Base-by-base conservation (phyloP, 1,140 invertebrate genomes). In the Piezodorus guildinii region DNA sequence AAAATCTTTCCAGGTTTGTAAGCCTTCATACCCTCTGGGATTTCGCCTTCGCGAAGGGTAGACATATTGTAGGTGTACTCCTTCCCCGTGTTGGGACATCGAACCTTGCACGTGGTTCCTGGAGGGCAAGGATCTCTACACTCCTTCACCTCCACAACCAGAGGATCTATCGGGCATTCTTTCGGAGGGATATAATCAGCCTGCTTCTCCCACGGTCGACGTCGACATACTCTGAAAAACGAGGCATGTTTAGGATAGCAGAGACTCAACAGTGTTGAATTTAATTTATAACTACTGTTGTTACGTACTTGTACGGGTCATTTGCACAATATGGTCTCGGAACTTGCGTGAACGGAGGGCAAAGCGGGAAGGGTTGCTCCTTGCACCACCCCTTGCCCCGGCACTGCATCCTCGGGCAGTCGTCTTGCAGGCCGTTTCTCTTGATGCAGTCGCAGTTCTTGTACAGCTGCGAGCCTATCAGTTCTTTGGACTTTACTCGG, bases 401-500 rank as follows among this genome's bases (percentile, higher is more conserved):
- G 69, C 85, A 87, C 61, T 83, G 79, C 23, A 76, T 80, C 34
- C 85, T 75, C 30, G 80, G 79, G 68, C 86, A 88, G 63, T 85
- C 80, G 69, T 87, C 85, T 72, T 88, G 85, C 3, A 88, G 73
- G 1, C 86, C 86, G 73, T 88, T 87, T 16, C 83, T 78, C 68
- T 81, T 85, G 49, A 85, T 81, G 69, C 86, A 88, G 65, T 85
- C 80, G 68, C 86, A 88, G 63, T 79, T 81, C 62, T 80, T 81
- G 66, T 84, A 80, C 71, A 86, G 77, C 62, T 85, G 77, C 46
- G 85, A 80, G 27, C 77, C 78, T 5, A 84, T 79, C 58, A 88
- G 72, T 67, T 87, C 84, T n/a, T 79, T 79, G 69, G 82, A 86
- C 68, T 83, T 84, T 60, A 77, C 74, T 65, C 72, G 69, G 23